phyloP scores from a whole-genome alignment of 35 echinoderm and acorn worm species.

The Anneissia japonica region DNA sequence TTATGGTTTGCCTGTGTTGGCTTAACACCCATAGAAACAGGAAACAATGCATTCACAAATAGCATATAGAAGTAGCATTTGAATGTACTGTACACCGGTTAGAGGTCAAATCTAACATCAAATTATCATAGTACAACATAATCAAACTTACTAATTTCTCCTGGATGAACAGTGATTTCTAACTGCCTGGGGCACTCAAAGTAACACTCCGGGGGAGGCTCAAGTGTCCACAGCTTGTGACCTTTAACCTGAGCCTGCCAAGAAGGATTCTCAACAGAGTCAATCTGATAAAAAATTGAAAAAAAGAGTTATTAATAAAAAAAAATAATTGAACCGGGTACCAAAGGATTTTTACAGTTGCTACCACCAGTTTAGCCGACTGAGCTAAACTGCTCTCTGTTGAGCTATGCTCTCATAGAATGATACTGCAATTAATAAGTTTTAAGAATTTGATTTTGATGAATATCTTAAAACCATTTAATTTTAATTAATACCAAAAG shows the following conservation, averaged over 20 bases:
- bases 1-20: neutral
- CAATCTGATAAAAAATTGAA: constrained; percentile 72
- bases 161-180: constrained; percentile 69
- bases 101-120: too few species aligned
- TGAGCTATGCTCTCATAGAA: neutral
- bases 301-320: too few species aligned
- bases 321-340: too few species aligned
- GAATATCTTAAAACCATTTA: neutral
- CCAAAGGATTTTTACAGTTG: neutral
- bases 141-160: constrained; percentile 92
- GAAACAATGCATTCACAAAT: neutral
- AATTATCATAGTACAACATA: too few species aligned
- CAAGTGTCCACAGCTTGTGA: constrained; percentile 71
- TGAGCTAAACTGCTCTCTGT: too few species aligned
- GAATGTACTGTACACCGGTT: neutral
- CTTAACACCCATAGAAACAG: neutral
- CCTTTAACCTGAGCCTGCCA: constrained; percentile 99
- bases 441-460: neutral
- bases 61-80: neutral
- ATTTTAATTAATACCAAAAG: neutral
- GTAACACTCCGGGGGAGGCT: constrained; percentile 92
- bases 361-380: too few species aligned
- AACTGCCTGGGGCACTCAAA: constrained; percentile 47
- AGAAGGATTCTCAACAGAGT: constrained; percentile 68
- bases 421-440: neutral